Conservation (phyloP, 2,113 vertebrate genomes). For the Periophthalmodon schlosseri region DNA sequence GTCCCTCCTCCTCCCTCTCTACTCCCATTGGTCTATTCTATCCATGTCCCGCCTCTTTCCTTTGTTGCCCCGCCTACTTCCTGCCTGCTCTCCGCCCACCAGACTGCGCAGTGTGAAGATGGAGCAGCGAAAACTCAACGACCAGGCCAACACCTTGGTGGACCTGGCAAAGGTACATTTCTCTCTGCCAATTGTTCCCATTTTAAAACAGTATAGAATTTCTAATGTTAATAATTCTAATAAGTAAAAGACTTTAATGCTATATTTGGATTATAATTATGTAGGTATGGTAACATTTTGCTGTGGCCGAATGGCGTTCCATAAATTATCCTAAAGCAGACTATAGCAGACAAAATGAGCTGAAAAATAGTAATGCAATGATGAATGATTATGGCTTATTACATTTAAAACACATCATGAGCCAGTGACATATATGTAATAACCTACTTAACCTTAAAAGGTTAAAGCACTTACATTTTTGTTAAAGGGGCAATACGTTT, state of each 20-base stretch:
- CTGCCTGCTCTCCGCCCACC: conserved; percentile 53
- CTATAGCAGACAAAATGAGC: not conserved
- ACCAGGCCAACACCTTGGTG: conserved; percentile 89
- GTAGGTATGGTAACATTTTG: not conserved
- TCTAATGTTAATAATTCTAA: not conserved
- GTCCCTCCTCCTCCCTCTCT: not conserved
- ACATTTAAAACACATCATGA: not conserved
- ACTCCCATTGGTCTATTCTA: conserved; percentile 34
- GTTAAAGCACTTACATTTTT: not conserved
- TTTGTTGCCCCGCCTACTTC: conserved; percentile 21
- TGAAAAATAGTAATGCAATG: not conserved
- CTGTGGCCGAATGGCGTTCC: not conserved
- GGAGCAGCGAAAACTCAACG: conserved; percentile 90
- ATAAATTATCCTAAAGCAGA: too few species aligned
- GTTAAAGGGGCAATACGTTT: not conserved
- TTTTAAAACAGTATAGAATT: not conserved
- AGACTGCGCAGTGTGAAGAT: conserved; percentile 92
- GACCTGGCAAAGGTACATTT: conserved; percentile 86
- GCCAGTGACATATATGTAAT: not conserved
- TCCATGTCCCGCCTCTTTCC: conserved; percentile 17
- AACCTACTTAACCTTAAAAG: not conserved
- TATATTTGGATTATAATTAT: not conserved
- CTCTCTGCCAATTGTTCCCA: not conserved
- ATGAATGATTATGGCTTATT: not conserved
- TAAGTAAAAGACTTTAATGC: not conserved